phyloP scores from a whole-genome alignment of 1,140 invertebrate genomes.

The Homarus americanus region DNA sequence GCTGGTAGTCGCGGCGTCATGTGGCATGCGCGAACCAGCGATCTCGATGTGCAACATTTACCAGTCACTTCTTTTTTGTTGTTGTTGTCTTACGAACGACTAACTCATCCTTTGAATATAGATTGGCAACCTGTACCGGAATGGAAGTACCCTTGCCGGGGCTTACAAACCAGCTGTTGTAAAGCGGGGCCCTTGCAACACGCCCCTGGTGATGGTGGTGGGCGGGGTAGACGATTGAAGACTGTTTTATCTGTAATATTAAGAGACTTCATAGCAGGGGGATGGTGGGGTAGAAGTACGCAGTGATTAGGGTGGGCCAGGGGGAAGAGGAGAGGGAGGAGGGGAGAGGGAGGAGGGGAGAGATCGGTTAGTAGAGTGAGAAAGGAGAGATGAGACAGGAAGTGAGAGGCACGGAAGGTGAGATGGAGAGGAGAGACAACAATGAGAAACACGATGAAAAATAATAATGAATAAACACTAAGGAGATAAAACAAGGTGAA shows the following conservation, averaged over 20 bases:
- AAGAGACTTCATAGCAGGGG: not conserved
- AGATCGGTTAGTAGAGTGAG: not conserved
- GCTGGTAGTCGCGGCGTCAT: not conserved
- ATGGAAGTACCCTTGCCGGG: not conserved
- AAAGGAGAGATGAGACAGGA: no score
- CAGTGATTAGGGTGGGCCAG: not conserved
- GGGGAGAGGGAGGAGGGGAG: not conserved
- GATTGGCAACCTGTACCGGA: not conserved
- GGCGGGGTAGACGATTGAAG: no score
- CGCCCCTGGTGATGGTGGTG: no score
- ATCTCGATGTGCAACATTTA: not conserved
- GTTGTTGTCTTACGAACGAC: not conserved
- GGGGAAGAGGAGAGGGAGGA: not conserved
- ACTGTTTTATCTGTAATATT: no score
- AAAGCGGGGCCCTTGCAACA: no score
- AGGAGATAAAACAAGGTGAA: no score
- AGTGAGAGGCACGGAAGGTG: no score
- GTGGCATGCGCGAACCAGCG: conserved; percentile 7
- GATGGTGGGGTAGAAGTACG: not conserved
- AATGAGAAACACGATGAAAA: no score
- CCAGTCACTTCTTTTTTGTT: not conserved
- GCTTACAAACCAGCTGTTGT: not conserved
- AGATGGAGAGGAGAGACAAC: no score
- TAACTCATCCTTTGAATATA: not conserved
- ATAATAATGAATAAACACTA: no score